phyloP scores from a whole-genome alignment of 1,140 invertebrate genomes.

The Cepaea nemoralis region DNA sequence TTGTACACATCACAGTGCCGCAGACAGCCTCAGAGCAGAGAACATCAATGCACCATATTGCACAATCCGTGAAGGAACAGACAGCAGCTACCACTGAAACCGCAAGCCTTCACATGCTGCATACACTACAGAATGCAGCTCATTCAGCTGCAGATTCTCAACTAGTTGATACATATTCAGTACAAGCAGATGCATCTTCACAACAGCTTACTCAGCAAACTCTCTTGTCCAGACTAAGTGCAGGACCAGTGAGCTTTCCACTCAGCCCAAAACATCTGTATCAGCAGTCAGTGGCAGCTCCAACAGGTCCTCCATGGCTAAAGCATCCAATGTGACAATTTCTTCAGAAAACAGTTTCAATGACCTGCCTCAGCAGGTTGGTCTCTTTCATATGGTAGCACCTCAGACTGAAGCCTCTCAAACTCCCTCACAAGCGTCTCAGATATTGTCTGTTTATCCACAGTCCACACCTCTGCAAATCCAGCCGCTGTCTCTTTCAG shows the following conservation, averaged over 20 bases:
- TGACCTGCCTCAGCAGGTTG: neutral
- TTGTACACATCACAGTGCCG: neutral
- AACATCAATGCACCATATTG: neutral
- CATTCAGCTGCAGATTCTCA: neutral
- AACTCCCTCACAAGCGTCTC: neutral
- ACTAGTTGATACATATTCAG: neutral
- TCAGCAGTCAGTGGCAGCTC: neutral
- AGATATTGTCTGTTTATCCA: neutral
- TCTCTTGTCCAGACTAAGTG: neutral
- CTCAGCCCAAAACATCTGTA: neutral
- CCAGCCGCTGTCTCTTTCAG: neutral
- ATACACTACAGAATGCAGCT: neutral
- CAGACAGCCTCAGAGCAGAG: neutral
- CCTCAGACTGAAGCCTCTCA: neutral
- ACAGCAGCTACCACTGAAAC: neutral
- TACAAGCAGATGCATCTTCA: neutral
- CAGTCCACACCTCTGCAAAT: neutral
- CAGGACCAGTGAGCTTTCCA: neutral
- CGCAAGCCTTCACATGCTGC: neutral
- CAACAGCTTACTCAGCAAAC: neutral
- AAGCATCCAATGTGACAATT: neutral
- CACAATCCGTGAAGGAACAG: neutral
- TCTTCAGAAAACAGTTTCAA: neutral
- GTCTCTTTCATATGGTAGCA: neutral
- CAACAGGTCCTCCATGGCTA: neutral